Percentiles rank a stretch among this genome's conserved stretches.
These are phyloP conservation scores for Oxystoma pomonae DNA, from an alignment of 2,888 invertebrate species.

Conservation along the genomic window DNA sequence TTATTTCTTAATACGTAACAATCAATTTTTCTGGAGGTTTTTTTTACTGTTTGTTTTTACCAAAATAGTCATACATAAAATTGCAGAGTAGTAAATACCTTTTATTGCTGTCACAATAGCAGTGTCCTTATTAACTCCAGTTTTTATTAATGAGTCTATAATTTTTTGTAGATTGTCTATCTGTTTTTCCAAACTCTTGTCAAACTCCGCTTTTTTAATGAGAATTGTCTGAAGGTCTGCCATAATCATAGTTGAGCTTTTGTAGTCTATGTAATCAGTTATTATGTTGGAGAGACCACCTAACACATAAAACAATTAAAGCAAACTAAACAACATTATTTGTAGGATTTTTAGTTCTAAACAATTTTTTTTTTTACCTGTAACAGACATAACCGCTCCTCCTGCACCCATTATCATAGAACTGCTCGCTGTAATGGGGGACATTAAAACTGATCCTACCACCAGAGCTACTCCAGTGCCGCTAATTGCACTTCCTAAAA, in stretches of 20 bases:
- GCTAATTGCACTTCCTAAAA: slow-evolving; percentile 27
- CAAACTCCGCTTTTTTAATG: slow-evolving; percentile 28
- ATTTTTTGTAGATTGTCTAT: slow-evolving; percentile 27
- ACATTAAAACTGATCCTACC: slow-evolving; percentile 26
- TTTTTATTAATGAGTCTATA: slow-evolving; percentile 25
- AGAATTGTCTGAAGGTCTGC: slow-evolving; percentile 26
- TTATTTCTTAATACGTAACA: too few species aligned
- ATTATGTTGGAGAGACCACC: slow-evolving; percentile 29
- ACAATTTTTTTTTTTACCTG: slow-evolving; percentile 2
- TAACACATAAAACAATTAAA: neutral
- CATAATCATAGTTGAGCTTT: slow-evolving; percentile 28
- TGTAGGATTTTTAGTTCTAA: neutral
- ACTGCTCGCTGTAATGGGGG: slow-evolving; percentile 28
- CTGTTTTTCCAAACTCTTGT: slow-evolving; percentile 26
- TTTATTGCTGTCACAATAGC: slow-evolving; percentile 29
- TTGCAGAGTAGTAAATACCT: slow-evolving; percentile 21
- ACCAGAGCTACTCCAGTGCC: slow-evolving; percentile 30
- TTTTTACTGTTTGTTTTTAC: too few species aligned
- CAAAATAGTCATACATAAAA: too few species aligned
- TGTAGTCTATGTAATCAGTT: slow-evolving; percentile 30
- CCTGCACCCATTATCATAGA: slow-evolving; percentile 28
- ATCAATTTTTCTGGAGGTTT: too few species aligned
- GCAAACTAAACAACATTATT: neutral
- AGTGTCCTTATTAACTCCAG: slow-evolving; percentile 25
- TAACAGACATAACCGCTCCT: slow-evolving; percentile 32